Conservation (phyloP, 2,113 vertebrate genomes). For the Irena cyanogastra region DNA sequence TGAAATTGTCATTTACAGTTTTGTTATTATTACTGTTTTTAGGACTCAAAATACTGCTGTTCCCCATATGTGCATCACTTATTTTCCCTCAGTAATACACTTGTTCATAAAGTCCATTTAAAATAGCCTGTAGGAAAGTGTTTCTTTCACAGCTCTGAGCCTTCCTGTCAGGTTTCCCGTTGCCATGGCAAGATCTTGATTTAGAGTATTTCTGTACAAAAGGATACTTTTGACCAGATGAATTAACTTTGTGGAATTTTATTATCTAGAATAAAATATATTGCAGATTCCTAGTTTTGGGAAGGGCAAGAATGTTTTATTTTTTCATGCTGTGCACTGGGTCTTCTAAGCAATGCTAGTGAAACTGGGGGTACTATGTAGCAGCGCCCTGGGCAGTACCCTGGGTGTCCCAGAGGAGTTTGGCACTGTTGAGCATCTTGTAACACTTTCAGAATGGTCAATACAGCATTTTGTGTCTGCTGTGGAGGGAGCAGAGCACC, state of each 20-base stretch:
- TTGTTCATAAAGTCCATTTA: constrained; percentile 9
- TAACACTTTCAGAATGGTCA: neutral
- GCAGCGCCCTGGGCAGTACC: constrained; percentile 35
- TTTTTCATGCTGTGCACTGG: constrained; percentile 45
- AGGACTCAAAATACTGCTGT: constrained; percentile 1
- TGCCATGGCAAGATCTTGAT: constrained; percentile 47
- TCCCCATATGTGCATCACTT: neutral
- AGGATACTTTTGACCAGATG: constrained; percentile 57
- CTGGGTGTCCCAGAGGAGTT: neutral
- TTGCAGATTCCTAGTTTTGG: constrained; percentile 47
- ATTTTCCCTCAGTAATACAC: neutral
- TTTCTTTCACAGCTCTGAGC: neutral
- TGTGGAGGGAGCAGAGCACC: constrained; percentile 26
- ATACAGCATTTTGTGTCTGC: neutral
- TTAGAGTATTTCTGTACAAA: constrained; percentile 50
- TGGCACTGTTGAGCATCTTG: neutral
- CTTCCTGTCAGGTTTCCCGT: constrained; percentile 11
- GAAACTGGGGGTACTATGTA: constrained; percentile 23
- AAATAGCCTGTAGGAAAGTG: constrained; percentile 7
- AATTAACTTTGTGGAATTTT: constrained; percentile 44
- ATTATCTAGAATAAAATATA: constrained; percentile 43
- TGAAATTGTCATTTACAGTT: neutral
- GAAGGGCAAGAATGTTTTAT: constrained; percentile 52
- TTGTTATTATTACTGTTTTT: neutral
- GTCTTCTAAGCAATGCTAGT: constrained; percentile 54